Percentiles rank a stretch among this genome's conserved stretches.
phyloP scores from a whole-genome alignment of 2,797 vertebrate genomes.

The Notamacropus eugenii region DNA sequence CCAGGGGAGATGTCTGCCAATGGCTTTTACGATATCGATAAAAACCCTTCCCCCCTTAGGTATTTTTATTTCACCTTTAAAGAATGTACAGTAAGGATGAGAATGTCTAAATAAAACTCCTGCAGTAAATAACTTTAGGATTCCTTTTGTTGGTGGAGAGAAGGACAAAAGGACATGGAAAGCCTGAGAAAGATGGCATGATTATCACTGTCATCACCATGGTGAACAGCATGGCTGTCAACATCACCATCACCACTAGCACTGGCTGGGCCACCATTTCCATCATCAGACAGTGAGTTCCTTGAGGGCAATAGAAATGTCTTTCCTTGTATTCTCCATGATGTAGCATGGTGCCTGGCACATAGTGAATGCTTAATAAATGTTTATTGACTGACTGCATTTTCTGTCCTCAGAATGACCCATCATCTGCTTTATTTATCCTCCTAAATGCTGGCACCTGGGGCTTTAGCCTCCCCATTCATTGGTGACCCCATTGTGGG shows the following conservation, averaged over 20 bases:
- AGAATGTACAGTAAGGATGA: slow-evolving; percentile 67
- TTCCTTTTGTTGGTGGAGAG: slow-evolving; percentile 15
- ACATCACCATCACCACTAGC: neutral
- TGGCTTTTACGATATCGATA: slow-evolving; percentile 69
- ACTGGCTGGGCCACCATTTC: neutral
- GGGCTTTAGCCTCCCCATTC: neutral
- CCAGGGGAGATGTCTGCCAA: slow-evolving; percentile 62
- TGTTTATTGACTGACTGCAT: neutral
- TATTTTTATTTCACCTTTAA: slow-evolving; percentile 78
- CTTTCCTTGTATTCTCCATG: neutral
- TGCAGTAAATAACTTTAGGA: slow-evolving; percentile 61
- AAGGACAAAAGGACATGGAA: slow-evolving; percentile 60
- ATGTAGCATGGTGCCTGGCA: neutral
- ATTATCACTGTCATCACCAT: accelerated
- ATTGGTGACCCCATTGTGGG: neutral
- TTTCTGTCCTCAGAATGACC: neutral
- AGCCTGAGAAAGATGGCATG: neutral
- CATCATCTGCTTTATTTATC: neutral
- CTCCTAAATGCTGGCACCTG: neutral
- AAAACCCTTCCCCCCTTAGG: slow-evolving; percentile 61
- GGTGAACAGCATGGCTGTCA: neutral
- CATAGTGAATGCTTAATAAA: neutral
- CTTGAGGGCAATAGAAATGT: neutral
- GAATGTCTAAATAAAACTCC: slow-evolving; percentile 60
- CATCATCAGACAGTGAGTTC: neutral